phyloP scores from a whole-genome alignment of 2,797 vertebrate species.

The Lophotriccus pileatus region DNA sequence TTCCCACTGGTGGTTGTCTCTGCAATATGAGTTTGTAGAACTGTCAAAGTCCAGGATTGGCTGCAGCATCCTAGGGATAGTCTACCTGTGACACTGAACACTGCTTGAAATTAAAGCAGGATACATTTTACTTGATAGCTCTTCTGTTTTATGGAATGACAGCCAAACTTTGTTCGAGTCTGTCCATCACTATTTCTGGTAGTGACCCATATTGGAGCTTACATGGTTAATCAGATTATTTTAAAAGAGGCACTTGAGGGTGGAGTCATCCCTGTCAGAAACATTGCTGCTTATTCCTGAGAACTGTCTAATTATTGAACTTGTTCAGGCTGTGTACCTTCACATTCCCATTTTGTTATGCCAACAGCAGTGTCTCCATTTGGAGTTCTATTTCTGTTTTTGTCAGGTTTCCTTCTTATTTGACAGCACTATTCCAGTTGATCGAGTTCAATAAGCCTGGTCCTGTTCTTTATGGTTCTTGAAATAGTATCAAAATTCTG shows the following conservation, averaged over 20 bases:
- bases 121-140: background rate
- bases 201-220: background rate
- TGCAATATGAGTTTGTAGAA: background rate
- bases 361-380: background rate
- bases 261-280: constrained; percentile 42
- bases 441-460: background rate
- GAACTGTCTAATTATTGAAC: constrained; percentile 40
- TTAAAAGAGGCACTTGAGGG: background rate
- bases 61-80: background rate
- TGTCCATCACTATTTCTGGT: background rate
- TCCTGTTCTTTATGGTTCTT: background rate
- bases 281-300: constrained; percentile 9
- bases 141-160: background rate
- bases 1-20: background rate
- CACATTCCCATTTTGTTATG: constrained; percentile 2
- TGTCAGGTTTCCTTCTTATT: background rate
- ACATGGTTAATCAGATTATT: constrained; percentile 23
- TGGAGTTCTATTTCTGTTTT: background rate
- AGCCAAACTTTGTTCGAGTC: background rate
- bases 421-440: background rate
- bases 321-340: constrained; percentile 48
- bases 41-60: background rate
- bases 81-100: background rate
- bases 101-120: background rate
- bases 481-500: background rate